Evolutionary conservation across 2,888 invertebrate species (phyloP).

Genomic region (Biston betularia): DNA sequence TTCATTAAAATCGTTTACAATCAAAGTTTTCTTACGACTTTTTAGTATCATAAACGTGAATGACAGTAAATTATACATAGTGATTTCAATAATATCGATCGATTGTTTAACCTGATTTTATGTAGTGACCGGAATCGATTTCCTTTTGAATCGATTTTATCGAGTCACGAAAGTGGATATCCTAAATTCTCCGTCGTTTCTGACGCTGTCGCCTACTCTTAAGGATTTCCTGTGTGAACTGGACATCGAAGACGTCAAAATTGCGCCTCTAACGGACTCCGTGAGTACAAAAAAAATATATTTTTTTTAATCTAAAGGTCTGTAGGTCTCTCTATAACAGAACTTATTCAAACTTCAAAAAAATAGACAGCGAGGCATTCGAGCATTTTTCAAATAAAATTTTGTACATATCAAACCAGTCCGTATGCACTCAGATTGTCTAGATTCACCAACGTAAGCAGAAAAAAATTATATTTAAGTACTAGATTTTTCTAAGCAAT

Average conservation of each 20-base stretch:
- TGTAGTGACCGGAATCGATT: not conserved
- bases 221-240: slow-evolving; percentile 69
- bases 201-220: slow-evolving; percentile 65
- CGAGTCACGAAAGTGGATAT: slow-evolving; percentile 66
- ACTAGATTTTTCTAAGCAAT: no score
- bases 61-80: not conserved
- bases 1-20: not conserved
- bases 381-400: no score
- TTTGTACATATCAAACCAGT: no score
- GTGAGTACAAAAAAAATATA: slow-evolving; percentile 68
- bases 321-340: no score
- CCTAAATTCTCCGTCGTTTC: slow-evolving; percentile 58
- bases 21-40: not conserved
- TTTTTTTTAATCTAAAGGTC: no score
- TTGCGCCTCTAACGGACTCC: slow-evolving; percentile 76
- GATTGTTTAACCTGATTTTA: not conserved
- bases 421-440: no score
- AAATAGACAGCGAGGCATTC: no score
- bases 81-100: slow-evolving; percentile 2
- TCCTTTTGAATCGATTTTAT: slow-evolving; percentile 9
- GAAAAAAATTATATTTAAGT: no score
- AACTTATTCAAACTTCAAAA: no score
- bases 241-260: slow-evolving; percentile 72
- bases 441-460: no score
- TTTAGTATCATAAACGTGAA: not conserved